These are phyloP conservation scores for Meliscaeva auricollis DNA, from an alignment of 2,888 invertebrate species.

Conservation along the genomic window DNA sequence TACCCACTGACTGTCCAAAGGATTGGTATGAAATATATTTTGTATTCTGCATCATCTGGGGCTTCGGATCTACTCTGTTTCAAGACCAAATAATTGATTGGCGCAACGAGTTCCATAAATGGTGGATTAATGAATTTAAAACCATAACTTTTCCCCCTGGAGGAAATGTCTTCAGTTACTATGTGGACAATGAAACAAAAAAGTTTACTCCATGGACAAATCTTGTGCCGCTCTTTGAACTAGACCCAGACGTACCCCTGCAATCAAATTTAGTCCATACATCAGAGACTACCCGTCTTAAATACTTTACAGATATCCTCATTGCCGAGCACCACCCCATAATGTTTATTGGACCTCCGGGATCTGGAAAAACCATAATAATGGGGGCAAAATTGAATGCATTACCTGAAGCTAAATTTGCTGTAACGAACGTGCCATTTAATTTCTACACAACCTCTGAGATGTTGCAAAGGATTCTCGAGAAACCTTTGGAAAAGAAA, in stretches of 20 bases:
- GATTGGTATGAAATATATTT: slow-evolving; percentile 97
- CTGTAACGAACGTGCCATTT: slow-evolving; percentile 94
- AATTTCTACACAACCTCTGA: slow-evolving; percentile 98
- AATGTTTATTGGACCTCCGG: slow-evolving; percentile 95
- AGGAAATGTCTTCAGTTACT: slow-evolving; percentile 95
- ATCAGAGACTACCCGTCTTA: slow-evolving; percentile 93
- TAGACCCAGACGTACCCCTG: slow-evolving; percentile 94
- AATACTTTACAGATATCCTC: slow-evolving; percentile 94
- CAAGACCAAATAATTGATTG: slow-evolving; percentile 96
- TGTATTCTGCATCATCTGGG: slow-evolving; percentile 95
- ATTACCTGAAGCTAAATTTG: slow-evolving; percentile 89
- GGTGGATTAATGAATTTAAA: slow-evolving; percentile 97
- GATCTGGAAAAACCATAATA: slow-evolving; percentile 96
- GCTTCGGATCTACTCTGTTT: slow-evolving; percentile 95
- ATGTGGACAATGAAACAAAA: slow-evolving; percentile 93
- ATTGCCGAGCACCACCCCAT: slow-evolving; percentile 91
- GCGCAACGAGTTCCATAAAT: slow-evolving; percentile 97
- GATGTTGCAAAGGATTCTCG: slow-evolving; percentile 94
- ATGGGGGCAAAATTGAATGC: slow-evolving; percentile 92
- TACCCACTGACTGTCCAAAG: slow-evolving; percentile 95
- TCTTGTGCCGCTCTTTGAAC: slow-evolving; percentile 90
- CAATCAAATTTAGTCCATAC: slow-evolving; percentile 92
- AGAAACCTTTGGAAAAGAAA: slow-evolving; percentile 97
- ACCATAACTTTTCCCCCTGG: slow-evolving; percentile 93
- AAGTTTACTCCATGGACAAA: slow-evolving; percentile 95